Evolutionary conservation across 2,888 invertebrate species (phyloP).

Genomic region (Operophtera brumata): DNA sequence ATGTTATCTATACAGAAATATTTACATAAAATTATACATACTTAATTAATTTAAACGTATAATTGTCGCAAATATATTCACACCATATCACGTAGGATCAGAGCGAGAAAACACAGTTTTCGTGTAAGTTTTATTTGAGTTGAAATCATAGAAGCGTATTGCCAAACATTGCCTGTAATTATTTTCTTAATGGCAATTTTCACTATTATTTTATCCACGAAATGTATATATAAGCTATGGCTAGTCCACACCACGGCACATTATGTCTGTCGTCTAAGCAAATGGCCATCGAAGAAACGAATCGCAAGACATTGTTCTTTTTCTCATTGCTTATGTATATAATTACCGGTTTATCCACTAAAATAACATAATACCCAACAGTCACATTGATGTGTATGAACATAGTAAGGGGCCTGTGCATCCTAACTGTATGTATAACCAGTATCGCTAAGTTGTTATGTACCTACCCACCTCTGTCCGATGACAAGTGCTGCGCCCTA

Average conservation of each 20-base stretch:
- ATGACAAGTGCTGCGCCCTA: no score
- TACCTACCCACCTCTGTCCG: no score
- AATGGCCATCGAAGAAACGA: background rate
- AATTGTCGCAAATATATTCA: background rate
- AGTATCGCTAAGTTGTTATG: no score
- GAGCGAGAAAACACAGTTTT: constrained; percentile 18
- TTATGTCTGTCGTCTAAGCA: background rate
- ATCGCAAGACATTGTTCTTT: no score
- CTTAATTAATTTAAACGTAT: background rate
- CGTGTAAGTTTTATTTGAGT: background rate
- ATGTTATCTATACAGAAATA: background rate
- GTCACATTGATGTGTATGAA: no score
- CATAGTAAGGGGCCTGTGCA: no score
- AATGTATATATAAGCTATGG: background rate
- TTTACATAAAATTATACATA: background rate
- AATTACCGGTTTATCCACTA: no score
- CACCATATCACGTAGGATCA: constrained; percentile 15
- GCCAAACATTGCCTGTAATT: background rate
- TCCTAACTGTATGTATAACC: no score
- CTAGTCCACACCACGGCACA: background rate
- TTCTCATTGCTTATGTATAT: background rate
- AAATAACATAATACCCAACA: no score
- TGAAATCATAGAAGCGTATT: background rate
- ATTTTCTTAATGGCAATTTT: background rate
- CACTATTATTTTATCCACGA: background rate